Conservation (phyloP, 2,113 vertebrate species). For the Columbina picui region DNA sequence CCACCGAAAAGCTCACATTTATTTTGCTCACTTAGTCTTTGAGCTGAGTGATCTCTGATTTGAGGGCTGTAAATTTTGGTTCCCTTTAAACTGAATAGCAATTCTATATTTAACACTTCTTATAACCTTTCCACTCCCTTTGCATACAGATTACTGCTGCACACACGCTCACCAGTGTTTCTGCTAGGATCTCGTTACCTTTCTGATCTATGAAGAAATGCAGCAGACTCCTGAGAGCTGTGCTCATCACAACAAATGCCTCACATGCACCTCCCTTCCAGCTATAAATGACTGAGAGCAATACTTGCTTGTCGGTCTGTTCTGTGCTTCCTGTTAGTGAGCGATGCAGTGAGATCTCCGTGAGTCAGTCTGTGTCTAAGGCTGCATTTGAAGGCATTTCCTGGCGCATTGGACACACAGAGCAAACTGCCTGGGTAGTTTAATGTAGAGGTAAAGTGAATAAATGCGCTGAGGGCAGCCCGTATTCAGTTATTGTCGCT, state of each 20-base stretch:
- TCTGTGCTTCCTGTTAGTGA: neutral
- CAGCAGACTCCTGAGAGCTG: neutral
- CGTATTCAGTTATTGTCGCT: neutral
- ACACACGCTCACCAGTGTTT: neutral
- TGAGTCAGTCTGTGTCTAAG: neutral
- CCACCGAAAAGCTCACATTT: conserved; percentile 46
- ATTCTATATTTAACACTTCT: conserved; percentile 47
- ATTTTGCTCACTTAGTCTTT: conserved; percentile 48
- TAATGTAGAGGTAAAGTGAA: neutral
- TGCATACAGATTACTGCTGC: neutral
- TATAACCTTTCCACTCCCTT: neutral
- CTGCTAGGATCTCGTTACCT: neutral
- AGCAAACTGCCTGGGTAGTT: neutral
- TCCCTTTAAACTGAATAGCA: conserved; percentile 54
- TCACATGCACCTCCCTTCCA: neutral
- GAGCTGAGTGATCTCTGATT: conserved; percentile 45
- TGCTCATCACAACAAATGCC: neutral
- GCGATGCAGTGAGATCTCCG: neutral
- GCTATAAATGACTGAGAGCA: neutral
- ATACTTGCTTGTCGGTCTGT: neutral
- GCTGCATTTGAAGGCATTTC: conserved; percentile 16
- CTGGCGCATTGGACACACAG: neutral
- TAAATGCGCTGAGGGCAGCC: neutral
- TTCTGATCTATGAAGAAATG: neutral
- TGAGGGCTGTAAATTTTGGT: conserved; percentile 58